phyloP scores from a whole-genome alignment of 1,140 invertebrate genomes.

The Sitobion miscanthi region DNA sequence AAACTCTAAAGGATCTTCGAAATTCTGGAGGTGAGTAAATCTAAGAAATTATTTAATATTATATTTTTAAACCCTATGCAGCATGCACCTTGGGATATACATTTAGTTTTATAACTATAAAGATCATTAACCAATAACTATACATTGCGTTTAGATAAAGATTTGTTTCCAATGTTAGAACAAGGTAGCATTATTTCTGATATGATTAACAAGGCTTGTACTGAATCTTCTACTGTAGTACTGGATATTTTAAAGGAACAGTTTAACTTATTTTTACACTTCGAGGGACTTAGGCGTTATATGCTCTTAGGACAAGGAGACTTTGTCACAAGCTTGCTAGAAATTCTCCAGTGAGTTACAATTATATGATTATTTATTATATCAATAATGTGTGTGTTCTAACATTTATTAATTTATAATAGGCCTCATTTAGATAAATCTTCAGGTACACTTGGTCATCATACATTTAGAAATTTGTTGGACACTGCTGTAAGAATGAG shows the following conservation, averaged over 20 bases:
- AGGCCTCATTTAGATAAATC: conserved; percentile 88
- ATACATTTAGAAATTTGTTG: conserved; percentile 87
- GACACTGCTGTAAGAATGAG: conserved; percentile 91
- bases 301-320: conserved; percentile 93
- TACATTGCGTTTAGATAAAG: conserved; percentile 57
- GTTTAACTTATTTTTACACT: conserved; percentile 89
- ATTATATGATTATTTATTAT: conserved; percentile 56
- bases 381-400: conserved; percentile 27
- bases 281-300: conserved; percentile 89
- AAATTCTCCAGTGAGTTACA: conserved; percentile 81
- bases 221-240: conserved; percentile 84
- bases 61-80: neutral
- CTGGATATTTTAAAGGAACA: conserved; percentile 84
- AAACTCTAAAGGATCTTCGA: conserved; percentile 66
- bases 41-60: conserved; percentile 60
- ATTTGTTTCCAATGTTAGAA: conserved; percentile 67
- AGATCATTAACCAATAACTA: neutral
- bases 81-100: neutral
- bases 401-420: conserved; percentile 58
- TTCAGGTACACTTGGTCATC: conserved; percentile 84
- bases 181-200: conserved; percentile 76
- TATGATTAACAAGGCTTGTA: conserved; percentile 83
- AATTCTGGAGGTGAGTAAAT: conserved; percentile 63
- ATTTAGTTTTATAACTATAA: neutral
- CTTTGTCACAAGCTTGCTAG: conserved; percentile 92